phyloP scores from a whole-genome alignment of 2,797 vertebrate genomes.

The Phataginus tetradactyla region DNA sequence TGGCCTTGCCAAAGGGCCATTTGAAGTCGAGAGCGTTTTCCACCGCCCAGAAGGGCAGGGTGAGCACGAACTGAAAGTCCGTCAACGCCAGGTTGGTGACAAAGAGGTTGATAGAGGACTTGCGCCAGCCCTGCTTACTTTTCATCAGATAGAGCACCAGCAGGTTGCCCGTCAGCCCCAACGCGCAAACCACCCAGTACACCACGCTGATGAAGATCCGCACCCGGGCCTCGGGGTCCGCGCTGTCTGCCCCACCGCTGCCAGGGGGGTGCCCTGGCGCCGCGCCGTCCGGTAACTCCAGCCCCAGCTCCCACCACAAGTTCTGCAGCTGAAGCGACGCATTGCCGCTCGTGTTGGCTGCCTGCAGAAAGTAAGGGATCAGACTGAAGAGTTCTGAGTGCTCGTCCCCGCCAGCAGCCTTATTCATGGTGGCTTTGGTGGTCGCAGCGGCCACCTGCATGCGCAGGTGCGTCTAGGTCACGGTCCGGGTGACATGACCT shows the following conservation, averaged over 20 bases:
- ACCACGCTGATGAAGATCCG: conserved; percentile 92
- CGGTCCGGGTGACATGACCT: not conserved
- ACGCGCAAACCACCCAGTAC: conserved; percentile 94
- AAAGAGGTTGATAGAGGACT: conserved; percentile 96
- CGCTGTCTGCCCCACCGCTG: not conserved
- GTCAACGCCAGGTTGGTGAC: conserved; percentile 96
- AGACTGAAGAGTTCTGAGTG: conserved; percentile 67
- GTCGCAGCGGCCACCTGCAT: conserved; percentile 50
- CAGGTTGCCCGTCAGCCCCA: conserved; percentile 95
- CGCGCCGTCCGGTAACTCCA: conserved; percentile 84
- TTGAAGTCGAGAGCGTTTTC: conserved; percentile 96
- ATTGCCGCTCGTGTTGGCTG: conserved; percentile 83
- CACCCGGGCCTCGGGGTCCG: conserved; percentile 77
- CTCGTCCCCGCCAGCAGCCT: conserved; percentile 57
- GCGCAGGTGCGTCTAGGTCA: conserved; percentile 80
- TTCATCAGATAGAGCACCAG: conserved; percentile 96
- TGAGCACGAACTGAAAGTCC: conserved; percentile 97
- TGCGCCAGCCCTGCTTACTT: conserved; percentile 94
- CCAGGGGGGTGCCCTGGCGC: conserved; percentile 84
- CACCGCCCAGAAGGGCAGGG: conserved; percentile 97
- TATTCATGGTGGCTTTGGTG: conserved; percentile 80
- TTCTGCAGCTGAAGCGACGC: conserved; percentile 81
- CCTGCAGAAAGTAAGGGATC: conserved; percentile 76
- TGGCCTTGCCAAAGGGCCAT: conserved; percentile 95
- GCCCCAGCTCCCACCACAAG: conserved; percentile 77